Conservation (phyloP, 2,797 vertebrate species). For the Diglossa cyanea region DNA sequence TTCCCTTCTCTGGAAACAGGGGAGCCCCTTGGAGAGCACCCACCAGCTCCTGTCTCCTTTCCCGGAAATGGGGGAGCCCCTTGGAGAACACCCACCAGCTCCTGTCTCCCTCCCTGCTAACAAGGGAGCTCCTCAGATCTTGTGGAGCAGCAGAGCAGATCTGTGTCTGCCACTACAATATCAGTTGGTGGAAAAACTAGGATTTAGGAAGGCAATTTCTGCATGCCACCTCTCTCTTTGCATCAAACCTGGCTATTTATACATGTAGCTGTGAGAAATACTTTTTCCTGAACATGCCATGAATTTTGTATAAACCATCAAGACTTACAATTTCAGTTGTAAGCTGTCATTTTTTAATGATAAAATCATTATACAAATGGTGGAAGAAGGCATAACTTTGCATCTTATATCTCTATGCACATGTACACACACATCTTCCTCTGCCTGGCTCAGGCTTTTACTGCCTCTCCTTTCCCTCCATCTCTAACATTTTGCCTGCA, state of each 20-base stretch:
- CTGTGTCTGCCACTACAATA: rapidly evolving
- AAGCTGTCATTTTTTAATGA: background rate
- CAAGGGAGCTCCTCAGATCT: background rate
- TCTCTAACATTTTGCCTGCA: background rate
- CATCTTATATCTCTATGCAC: background rate
- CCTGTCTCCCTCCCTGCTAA: background rate
- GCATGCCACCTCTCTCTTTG: background rate
- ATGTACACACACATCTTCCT: background rate
- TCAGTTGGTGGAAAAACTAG: rapidly evolving
- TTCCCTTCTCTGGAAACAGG: no score
- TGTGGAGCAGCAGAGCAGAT: rapidly evolving
- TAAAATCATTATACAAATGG: background rate
- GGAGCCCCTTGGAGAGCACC: background rate
- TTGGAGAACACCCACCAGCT: background rate
- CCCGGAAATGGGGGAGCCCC: background rate
- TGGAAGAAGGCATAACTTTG: background rate
- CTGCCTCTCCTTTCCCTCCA: background rate
- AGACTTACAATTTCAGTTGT: background rate
- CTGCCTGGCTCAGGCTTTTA: background rate
- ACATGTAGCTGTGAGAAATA: rapidly evolving
- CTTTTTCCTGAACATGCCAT: background rate
- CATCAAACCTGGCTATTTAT: background rate
- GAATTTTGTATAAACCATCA: background rate
- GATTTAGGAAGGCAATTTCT: background rate
- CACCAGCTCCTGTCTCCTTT: background rate